Conservation (phyloP, 2,888 invertebrate genomes). For the Calliscelio sp. region DNA sequence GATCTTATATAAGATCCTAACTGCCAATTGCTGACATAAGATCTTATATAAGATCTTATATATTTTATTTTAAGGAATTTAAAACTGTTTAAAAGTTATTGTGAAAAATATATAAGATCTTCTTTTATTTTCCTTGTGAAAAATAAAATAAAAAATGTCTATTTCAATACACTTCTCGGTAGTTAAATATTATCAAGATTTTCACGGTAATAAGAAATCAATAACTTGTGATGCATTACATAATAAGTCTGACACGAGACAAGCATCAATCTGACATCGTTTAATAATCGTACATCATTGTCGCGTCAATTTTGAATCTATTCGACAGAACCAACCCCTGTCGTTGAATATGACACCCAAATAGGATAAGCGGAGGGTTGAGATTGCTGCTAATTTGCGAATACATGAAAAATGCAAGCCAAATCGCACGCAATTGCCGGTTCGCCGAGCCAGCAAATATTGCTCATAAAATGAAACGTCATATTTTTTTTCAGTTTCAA, state of each 20-base stretch:
- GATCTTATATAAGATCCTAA: too few species aligned
- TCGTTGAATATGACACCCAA: slow-evolving; percentile 61
- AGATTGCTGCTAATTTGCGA: slow-evolving; percentile 67
- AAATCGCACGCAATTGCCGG: slow-evolving; percentile 41
- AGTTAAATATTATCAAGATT: slow-evolving; percentile 7
- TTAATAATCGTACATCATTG: slow-evolving; percentile 51
- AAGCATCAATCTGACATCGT: slow-evolving; percentile 44
- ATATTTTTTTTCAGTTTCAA: too few species aligned
- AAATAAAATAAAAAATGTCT: too few species aligned
- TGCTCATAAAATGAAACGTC: background rate
- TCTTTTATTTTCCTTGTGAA: too few species aligned
- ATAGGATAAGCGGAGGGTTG: slow-evolving; percentile 55
- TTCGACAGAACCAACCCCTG: slow-evolving; percentile 54
- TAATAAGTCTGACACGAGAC: slow-evolving; percentile 37
- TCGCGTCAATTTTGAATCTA: slow-evolving; percentile 35
- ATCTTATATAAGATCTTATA: too few species aligned
- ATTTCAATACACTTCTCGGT: background rate
- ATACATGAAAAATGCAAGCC: slow-evolving; percentile 60
- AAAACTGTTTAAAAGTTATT: too few species aligned
- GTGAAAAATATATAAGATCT: too few species aligned
- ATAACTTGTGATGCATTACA: slow-evolving; percentile 24
- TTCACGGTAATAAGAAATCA: slow-evolving; percentile 21
- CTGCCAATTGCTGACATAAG: too few species aligned
- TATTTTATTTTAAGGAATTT: too few species aligned
- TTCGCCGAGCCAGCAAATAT: slow-evolving; percentile 27